Conservation (phyloP, 1,140 invertebrate genomes). For the Drosophila pallidifrons region DNA sequence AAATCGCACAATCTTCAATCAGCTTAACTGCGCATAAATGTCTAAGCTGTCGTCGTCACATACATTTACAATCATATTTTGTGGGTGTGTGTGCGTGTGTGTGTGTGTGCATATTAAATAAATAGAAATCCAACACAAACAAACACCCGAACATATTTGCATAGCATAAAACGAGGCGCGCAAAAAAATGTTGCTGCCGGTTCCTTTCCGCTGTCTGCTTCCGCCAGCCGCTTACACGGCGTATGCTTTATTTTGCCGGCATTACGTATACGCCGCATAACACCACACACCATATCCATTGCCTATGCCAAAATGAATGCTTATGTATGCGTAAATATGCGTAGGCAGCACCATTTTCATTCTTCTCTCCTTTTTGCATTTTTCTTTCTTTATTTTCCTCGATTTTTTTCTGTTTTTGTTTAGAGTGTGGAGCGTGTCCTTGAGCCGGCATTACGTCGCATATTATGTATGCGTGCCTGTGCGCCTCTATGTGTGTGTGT, state of each 20-base stretch:
- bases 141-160: slow-evolving; percentile 52
- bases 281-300: slow-evolving; percentile 1
- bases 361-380: not conserved
- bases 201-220: slow-evolving; percentile 62
- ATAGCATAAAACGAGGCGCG: slow-evolving; percentile 58
- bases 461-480: slow-evolving; percentile 38
- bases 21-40: slow-evolving; percentile 80
- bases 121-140: slow-evolving; percentile 54
- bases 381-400: not conserved
- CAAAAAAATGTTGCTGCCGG: slow-evolving; percentile 31
- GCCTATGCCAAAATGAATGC: slow-evolving; percentile 5
- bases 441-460: slow-evolving; percentile 65
- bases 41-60: slow-evolving; percentile 80
- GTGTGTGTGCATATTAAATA: slow-evolving; percentile 51
- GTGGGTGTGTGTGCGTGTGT: not conserved
- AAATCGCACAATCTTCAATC: slow-evolving; percentile 73
- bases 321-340: slow-evolving; percentile 58
- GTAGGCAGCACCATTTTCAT: slow-evolving; percentile 57
- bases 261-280: slow-evolving; percentile 72
- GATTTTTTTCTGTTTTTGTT: slow-evolving; percentile 10
- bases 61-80: slow-evolving; percentile 72
- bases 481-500: slow-evolving; percentile 5
- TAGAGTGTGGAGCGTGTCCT: slow-evolving; percentile 53
- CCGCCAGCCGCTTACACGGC: slow-evolving; percentile 56
- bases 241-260: slow-evolving; percentile 70